Evolutionary conservation across 2,888 invertebrate species (phyloP), one percentile per base, ranked within the genome.

Genomic region (Chirona hameri): DNA sequence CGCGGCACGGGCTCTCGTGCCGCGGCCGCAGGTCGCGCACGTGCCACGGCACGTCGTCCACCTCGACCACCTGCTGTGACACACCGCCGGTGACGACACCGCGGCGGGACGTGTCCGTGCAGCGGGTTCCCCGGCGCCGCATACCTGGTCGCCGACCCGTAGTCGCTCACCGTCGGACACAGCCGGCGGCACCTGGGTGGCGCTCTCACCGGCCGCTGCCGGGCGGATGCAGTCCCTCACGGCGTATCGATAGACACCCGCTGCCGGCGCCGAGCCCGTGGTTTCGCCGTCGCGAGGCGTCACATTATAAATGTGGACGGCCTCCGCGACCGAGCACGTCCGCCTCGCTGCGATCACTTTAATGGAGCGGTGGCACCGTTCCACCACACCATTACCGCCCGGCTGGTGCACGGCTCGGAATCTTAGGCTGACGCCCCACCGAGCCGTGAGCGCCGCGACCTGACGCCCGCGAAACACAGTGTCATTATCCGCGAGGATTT

Each of bases 351-450:
- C 72, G 31, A 76, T 29, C 31, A 76, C 72, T 24, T 79, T 79
- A 10, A 79, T 39, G 39, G 79, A 24, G 21, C 79, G 79, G 79
- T 79, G 79, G n/a, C 46, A 46, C 21, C 79, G 79, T 46, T 79
- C 79, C 21, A 39, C 79, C 31, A 79, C 46, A 7, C 39, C 79
- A 39, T 79, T 79, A 12, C 79, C 79, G 46, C 79, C 46, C 46
- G 79, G 79, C 39, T 31, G 21, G 79, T 79, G 79, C 39, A 46
- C 79, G 24, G 79, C 79, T 46, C 79, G 79, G 46, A 79, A 79
- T 14, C 29, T 31, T n/a, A 72, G 27, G 72, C 29, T 31, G 18
- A 72, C 72, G 27, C 31, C 24, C 72, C 72, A 72, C 29, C 72
- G 27, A 15, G 72, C 72, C 27, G 72, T n/a, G 31, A 72, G 24